Percentiles rank a stretch among this genome's conserved stretches.
phyloP scores from a whole-genome alignment of 2,888 invertebrate species.

The Acanthosepion esculentum region DNA sequence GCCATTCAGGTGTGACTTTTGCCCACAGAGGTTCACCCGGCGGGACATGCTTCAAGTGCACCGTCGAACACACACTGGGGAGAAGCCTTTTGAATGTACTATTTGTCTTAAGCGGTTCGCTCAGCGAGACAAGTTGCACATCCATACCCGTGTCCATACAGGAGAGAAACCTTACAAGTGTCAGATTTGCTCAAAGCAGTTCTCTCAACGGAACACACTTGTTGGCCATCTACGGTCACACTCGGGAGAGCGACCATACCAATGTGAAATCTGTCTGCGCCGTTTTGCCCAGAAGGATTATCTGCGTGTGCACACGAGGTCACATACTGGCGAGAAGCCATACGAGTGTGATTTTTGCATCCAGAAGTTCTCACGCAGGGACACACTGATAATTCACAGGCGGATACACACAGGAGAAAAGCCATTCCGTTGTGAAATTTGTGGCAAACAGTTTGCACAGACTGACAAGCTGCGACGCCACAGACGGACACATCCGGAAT shows the following conservation, averaged over 20 bases:
- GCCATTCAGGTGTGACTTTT: constrained; percentile 37
- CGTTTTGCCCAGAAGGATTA: constrained; percentile 39
- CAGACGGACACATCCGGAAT: constrained; percentile 36
- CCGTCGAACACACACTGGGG: constrained; percentile 15
- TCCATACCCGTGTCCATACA: constrained; percentile 1
- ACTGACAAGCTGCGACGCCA: constrained; percentile 44
- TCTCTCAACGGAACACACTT: constrained; percentile 41
- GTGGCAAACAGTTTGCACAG: constrained; percentile 41
- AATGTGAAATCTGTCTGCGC: constrained; percentile 44
- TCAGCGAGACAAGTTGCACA: constrained; percentile 35
- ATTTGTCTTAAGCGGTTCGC: constrained; percentile 42
- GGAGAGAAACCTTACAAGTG: constrained; percentile 41
- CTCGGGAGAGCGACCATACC: constrained; percentile 34
- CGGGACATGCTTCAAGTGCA: constrained; percentile 37
- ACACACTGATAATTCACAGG: not conserved
- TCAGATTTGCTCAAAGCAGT: constrained; percentile 37
- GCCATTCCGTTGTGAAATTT: constrained; percentile 37
- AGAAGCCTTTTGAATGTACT: not conserved
- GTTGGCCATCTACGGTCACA: constrained; percentile 37
- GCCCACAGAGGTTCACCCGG: constrained; percentile 41
- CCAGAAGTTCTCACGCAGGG: constrained; percentile 39
- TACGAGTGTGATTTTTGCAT: constrained; percentile 43
- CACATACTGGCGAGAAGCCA: constrained; percentile 36
- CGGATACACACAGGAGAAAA: constrained; percentile 37
- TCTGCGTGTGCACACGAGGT: constrained; percentile 25